Percentiles rank a stretch among this genome's conserved stretches.
Evolutionary conservation across 2,888 invertebrate genomes (phyloP).

Genomic region (Xestia ashworthii): DNA sequence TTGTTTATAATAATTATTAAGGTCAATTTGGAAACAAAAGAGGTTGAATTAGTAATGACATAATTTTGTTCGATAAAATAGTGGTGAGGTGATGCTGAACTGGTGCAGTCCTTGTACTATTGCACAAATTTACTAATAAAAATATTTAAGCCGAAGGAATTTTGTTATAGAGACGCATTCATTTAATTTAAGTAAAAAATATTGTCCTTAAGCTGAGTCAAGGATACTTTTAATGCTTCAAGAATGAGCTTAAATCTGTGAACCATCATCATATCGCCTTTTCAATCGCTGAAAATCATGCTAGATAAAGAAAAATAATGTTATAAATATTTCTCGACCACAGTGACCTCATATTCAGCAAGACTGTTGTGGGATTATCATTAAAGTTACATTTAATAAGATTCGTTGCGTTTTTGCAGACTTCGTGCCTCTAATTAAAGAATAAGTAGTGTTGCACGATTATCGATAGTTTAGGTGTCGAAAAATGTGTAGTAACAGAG

Average conservation of each 20-base stretch:
- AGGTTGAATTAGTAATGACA: too few species aligned
- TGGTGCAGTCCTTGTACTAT: not conserved
- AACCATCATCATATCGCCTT: not conserved
- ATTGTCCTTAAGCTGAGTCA: not conserved
- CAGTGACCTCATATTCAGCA: constrained; percentile 33
- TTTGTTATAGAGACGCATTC: not conserved
- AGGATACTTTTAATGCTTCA: constrained; percentile 5
- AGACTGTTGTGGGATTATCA: constrained; percentile 29
- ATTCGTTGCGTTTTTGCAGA: constrained; percentile 11
- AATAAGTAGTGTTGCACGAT: constrained; percentile 15
- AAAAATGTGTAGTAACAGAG: too few species aligned
- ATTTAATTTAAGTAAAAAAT: not conserved
- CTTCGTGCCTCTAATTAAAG: not conserved
- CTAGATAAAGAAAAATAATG: not conserved
- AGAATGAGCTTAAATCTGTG: not conserved
- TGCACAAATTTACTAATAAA: constrained; percentile 8
- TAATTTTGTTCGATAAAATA: not conserved
- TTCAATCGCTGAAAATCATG: not conserved
- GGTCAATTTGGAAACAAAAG: too few species aligned
- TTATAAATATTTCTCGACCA: constrained; percentile 6
- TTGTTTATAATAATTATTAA: not conserved
- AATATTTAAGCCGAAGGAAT: not conserved
- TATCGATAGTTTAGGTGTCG: not conserved
- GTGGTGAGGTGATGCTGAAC: not conserved
- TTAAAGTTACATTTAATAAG: not conserved